Evolutionary conservation across 1,140 invertebrate species (phyloP), one percentile per base, ranked within the genome.

Genomic region (Lanistes nyassanus): DNA sequence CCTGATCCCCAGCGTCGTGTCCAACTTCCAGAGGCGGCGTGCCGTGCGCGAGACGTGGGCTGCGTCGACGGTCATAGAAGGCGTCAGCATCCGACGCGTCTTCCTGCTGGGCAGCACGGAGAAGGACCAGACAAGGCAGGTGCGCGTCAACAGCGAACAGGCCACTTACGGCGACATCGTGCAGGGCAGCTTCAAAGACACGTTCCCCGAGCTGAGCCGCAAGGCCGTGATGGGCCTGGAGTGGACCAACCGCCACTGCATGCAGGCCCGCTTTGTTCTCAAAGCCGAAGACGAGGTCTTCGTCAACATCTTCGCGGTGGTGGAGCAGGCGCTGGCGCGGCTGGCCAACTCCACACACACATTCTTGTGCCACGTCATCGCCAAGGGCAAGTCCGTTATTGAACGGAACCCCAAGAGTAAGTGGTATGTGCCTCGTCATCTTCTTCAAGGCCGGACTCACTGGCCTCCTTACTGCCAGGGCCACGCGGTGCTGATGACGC

Each of bases 221-320:
- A 88, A 88, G 68, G 95, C 97, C 82, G 83, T 95, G 0, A 96
- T 96, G 94, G 95, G 94, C 0, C 85, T 97, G 36, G 90, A 92
- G 79, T 98, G 95, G 95, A 92, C 92, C 0, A 85, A 91, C 2
- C 87, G 86, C 9, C 90, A 92, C 79, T 97, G 96, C 86, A 80
- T 83, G 21, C 88, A 91, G 26, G 91, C 92, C 0, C 89, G 92
- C 71, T 95, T 92, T 82, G 91, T 97, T n/a, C 91, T 97, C 9
- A 98, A 98, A 92, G 93, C 95, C 86, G 96, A 98, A 86, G 95
- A 97, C 88, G 96, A 98, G 84, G 95, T 94, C 76, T 93, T 95
- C 64, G 91, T 96, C n/a, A 90, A 92, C 83, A 81, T 91, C 5
- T 85, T 85, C 70, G 66, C 67, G 36, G 75, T 87, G 16, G 56